Base-by-base conservation (phyloP, 2,888 invertebrate species). In the Nephrotoma appendiculata region DNA sequence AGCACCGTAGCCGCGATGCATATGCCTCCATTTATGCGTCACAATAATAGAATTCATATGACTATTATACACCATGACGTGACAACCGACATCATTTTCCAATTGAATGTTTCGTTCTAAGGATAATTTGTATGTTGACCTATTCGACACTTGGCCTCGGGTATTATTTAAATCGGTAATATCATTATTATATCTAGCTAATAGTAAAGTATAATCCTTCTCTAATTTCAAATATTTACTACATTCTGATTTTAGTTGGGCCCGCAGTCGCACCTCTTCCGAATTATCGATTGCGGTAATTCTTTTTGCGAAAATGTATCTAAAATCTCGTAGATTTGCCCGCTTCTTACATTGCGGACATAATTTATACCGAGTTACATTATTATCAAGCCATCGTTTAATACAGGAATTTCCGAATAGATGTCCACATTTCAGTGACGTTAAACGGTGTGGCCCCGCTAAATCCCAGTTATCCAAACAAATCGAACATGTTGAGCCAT, bases 361-460 rank as follows among this genome's bases (percentile, higher is more conserved):
- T 0, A 93, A 93, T 88, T 90, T 86, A 89, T 92, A 89, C 1
- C 90, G 89, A 0, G 89, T 89, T 5, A 88, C 88, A 15, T 90
- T 90, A 86, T 91, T 91, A 4, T 87, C 85, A 2, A 92, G 87
- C 92, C 92, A 94, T 87, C 91, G 91, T 0, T 90, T 90, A 86
- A 91, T 93, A 90, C 98, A 98, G 19, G 93, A 93, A 0, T 94
- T 92, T 0, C 99, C 99, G 91, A 98, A 99, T 7, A 98, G 91
- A 92, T 99, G 99, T 0, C 99, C 99, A 91, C 99, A 99, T 89
- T 95, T 95, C 7, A 99, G 92, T 0, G 97, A 95, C n/a, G 96
- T 95, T 2, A 98, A 92, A 86, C 98, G 93, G 90, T 99, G 99
- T 0, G 94, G 94, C 0, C 98, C 98, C 0, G 95, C 94, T 90